Base-by-base conservation (phyloP, 2,113 vertebrate genomes). In the Anarrhichthys ocellatus region DNA sequence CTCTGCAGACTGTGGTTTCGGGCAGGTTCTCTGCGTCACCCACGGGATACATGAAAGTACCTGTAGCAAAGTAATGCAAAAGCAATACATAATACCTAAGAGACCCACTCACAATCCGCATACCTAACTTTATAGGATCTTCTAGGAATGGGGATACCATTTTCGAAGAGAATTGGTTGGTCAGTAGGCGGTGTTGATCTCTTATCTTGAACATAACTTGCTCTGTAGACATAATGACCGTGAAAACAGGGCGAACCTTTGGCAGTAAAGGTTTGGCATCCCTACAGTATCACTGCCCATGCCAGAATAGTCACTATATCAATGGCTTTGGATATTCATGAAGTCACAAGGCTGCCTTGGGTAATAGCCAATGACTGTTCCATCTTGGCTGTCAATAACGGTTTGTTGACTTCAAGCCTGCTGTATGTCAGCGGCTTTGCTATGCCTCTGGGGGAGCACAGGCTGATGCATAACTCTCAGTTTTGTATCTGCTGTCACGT, bases 271-370 rank as follows among this genome's bases (percentile, higher is more conserved):
- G 22, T 67, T 44, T 66, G 32, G 40, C 44, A 66, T 22, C 44
- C 52, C 18, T 42, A 24, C 36, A 15, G 65, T 11, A 5, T 61
- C 15, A 13, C 18, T 71, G 13, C 36, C 29, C 6, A 40, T 66
- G 67, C 74, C 61, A 66, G 40, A 29, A 20, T 34, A n/a, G 22
- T 64, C 56, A 44, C 52, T 56, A 22, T 63, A 56, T 79, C 42
- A 46, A 15, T 67, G 4, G 22, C 72, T 73, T 62, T 80, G 63
- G 54, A 77, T 77, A 83, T 69, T 80, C 85, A 80, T 81, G 46
- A 68, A 54, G 62, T 62, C n/a, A 34, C 56, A 73, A n/a, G 71
- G 38, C 32, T 1, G 44, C 52, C 46, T 71, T 78, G 78, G 68
- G 34, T 9, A 24, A 27, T 22, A 58, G 70, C 86, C 78, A 79